A percentile compares a stretch with the other conserved stretches of the same genome.
phyloP scores from a whole-genome alignment of 1,140 invertebrate genomes.

The Galleria mellonella region DNA sequence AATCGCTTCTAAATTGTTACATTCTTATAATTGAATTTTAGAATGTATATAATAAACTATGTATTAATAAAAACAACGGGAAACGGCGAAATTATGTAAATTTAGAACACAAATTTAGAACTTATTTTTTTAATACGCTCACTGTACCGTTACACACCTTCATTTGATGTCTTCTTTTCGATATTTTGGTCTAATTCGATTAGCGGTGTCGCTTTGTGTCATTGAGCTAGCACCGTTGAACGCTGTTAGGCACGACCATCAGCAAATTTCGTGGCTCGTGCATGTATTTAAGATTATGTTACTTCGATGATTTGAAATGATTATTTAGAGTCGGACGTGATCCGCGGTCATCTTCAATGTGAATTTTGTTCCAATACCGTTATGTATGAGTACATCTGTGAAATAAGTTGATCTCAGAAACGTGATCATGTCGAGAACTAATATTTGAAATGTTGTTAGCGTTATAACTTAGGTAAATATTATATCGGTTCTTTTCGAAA shows the following conservation, averaged over 20 bases:
- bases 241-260: constrained; percentile 15
- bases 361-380: neutral
- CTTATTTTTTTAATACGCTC: constrained; percentile 5
- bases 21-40: no score
- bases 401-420: no score
- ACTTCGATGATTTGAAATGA: neutral
- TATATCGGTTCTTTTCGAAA: no score
- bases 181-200: constrained; percentile 26
- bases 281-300: constrained; percentile 8
- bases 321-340: constrained; percentile 8
- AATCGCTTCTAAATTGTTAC: no score
- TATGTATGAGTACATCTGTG: no score
- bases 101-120: no score
- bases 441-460: no score
- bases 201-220: constrained; percentile 23
- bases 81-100: no score
- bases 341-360: neutral
- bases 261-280: constrained; percentile 24
- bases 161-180: constrained; percentile 1
- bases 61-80: no score
- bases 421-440: no score
- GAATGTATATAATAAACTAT: no score
- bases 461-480: no score
- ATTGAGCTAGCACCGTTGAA: constrained; percentile 11
- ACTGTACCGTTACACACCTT: constrained; percentile 8